Evolutionary conservation across 35 echinoderm and acorn worm species (phyloP), one percentile per base, ranked within the genome.

Genomic region (Lytechinus variegatus): DNA sequence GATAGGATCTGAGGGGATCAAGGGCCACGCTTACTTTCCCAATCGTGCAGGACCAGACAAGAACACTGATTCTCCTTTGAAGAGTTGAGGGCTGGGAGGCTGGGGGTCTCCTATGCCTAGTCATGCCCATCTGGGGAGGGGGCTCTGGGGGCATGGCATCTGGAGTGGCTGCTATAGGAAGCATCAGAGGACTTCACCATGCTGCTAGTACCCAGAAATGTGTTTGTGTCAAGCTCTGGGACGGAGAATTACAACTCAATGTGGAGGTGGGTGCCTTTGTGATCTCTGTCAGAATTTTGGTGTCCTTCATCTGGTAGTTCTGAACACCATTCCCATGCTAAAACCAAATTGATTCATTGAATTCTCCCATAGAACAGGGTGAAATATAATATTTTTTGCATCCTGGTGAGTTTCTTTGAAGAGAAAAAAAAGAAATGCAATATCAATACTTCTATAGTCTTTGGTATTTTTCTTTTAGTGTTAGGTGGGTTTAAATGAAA

Each of bases 191-290:
- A 10, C 92, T 93, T 54, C 92, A 93, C 57, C 92, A 93, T 27
- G 53, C n/a, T 57, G 88, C 88, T 54, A 93, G 92, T 54, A 93
- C 19, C 54, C 92, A 55, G 14, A 54, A 57, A n/a, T 55, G 29
- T 27, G 92, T 93, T 8, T 55, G 92, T 93, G 92, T 93, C 92
- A 93, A 93, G 56, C 54, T 95, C 21, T 57, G 54, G 54, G 95
- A 91, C 91, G 87, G 87, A 11, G 54, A 95, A 61, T 44, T 95
- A 56, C 95, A 95, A 91, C 58, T 95, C 54, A 95, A 91, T 95
- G 95, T 95, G 13, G 95, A 95, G 95, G 95, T 95, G 28, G 51
- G 95, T 86, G 28, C 19, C 8, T n/a, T 79, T 24, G 16, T 24
- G n/a, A 79, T 79, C 66, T 79, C 56, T 9, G 56, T 58, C 56